A percentile compares a stretch with the other conserved stretches of the same genome.
phyloP scores from a whole-genome alignment of 2,888 invertebrate species.

The Caenorhabditis sp. region DNA sequence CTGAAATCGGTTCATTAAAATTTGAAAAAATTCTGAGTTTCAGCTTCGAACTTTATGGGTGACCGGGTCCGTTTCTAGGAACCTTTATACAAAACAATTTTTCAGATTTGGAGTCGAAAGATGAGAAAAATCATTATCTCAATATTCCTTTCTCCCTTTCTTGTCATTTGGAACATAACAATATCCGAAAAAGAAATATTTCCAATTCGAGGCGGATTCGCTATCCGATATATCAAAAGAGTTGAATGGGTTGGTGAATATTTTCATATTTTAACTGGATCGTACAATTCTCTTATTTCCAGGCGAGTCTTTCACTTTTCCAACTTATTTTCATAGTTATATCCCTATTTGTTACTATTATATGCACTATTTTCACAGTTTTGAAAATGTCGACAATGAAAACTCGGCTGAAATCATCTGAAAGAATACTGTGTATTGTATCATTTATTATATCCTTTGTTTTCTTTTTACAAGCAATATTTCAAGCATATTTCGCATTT shows the following conservation, averaged over 20 bases:
- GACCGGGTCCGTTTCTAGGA: not conserved
- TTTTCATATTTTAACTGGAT: not conserved
- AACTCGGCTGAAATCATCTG: constrained; percentile 25
- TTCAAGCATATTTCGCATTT: constrained; percentile 17
- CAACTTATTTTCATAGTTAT: constrained; percentile 20
- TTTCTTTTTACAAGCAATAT: constrained; percentile 10
- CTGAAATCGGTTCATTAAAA: no score
- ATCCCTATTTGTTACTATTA: constrained; percentile 14
- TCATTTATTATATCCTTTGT: constrained; percentile 17
- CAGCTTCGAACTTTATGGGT: no score
- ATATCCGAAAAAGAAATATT: constrained; percentile 16
- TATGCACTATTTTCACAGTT: constrained; percentile 19
- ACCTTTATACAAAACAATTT: not conserved
- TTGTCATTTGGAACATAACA: constrained; percentile 23
- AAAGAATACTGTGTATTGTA: constrained; percentile 23
- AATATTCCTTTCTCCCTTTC: constrained; percentile 11
- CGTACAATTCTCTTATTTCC: not conserved
- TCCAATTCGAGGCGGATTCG: constrained; percentile 23
- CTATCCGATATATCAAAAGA: constrained; percentile 13
- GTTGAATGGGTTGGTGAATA: constrained; percentile 16
- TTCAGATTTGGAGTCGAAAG: constrained; percentile 21
- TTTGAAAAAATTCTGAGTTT: no score
- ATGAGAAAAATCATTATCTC: constrained; percentile 10
- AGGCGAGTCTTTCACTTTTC: constrained; percentile 29
- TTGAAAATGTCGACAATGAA: constrained; percentile 24